Percentiles rank a stretch among this genome's conserved stretches.
Conservation (phyloP, 2,113 vertebrate species). For the Nanorana parkeri region DNA sequence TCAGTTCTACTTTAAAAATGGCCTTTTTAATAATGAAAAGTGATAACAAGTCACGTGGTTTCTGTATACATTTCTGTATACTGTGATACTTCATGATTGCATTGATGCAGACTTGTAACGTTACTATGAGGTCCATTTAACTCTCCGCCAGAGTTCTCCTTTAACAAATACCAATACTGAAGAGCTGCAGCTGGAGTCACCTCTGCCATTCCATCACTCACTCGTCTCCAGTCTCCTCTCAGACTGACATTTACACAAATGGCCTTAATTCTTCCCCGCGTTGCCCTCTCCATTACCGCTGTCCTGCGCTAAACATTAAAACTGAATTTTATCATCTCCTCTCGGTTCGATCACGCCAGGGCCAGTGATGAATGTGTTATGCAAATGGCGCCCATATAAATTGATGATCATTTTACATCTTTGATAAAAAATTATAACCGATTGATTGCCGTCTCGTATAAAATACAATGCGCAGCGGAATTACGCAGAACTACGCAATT, state of each 20-base stretch:
- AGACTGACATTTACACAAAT: slow-evolving; percentile 49
- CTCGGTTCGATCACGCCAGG: slow-evolving; percentile 19
- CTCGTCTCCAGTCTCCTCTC: slow-evolving; percentile 17
- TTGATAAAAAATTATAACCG: slow-evolving; percentile 54
- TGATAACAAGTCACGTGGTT: no score
- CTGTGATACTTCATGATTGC: no score
- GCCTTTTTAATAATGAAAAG: no score
- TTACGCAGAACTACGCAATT: slow-evolving; percentile 22
- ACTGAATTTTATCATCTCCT: slow-evolving; percentile 47
- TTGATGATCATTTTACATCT: slow-evolving; percentile 55
- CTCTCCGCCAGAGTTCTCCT: no score
- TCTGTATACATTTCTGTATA: no score
- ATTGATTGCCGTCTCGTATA: slow-evolving; percentile 50
- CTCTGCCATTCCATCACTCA: background rate
- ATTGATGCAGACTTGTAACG: no score
- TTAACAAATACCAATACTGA: no score
- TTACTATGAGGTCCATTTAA: no score
- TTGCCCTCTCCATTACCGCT: slow-evolving; percentile 45
- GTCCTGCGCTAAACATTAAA: slow-evolving; percentile 48
- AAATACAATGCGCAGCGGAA: slow-evolving; percentile 49
- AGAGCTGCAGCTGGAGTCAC: background rate
- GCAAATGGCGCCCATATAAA: slow-evolving; percentile 49
- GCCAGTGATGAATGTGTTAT: slow-evolving; percentile 52
- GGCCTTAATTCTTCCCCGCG: slow-evolving; percentile 34
- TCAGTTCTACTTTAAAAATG: no score